Percentiles rank a stretch among this genome's conserved stretches.
These are phyloP conservation scores for Drosophila niveifrons DNA, from an alignment of 2,888 invertebrate species.

Conservation along the genomic window DNA sequence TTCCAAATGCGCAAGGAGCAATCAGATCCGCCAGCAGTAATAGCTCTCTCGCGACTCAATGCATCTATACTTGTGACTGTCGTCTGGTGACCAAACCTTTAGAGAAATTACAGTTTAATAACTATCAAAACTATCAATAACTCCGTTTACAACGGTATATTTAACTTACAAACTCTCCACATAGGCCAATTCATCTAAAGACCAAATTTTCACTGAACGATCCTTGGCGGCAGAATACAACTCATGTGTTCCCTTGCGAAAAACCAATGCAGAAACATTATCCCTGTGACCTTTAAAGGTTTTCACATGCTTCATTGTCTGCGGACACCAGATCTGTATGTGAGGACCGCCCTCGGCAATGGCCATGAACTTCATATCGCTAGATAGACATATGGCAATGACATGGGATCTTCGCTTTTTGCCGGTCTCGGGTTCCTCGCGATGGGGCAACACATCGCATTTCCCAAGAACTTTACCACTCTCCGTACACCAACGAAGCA, in stretches of 20 bases:
- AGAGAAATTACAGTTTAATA: background rate
- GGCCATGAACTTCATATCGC: conserved; percentile 93
- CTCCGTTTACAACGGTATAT: background rate
- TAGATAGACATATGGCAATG: conserved; percentile 90
- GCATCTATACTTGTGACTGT: conserved; percentile 95
- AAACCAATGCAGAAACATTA: conserved; percentile 91
- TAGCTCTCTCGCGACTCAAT: conserved; percentile 92
- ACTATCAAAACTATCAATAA: background rate
- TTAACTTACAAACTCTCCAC: conserved; percentile 92
- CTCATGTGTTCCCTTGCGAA: conserved; percentile 94
- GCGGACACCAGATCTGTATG: conserved; percentile 94
- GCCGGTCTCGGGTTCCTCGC: conserved; percentile 79
- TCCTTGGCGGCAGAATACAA: conserved; percentile 93
- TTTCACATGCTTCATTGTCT: conserved; percentile 91
- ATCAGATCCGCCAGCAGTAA: conserved; percentile 96
- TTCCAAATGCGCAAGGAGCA: conserved; percentile 97
- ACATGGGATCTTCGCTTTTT: conserved; percentile 86
- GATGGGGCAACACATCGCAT: conserved; percentile 85
- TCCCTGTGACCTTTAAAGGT: conserved; percentile 93
- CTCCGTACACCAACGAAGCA: conserved; percentile 93
- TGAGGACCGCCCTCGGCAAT: conserved; percentile 89
- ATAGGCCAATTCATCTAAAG: conserved; percentile 97
- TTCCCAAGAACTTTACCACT: conserved; percentile 88
- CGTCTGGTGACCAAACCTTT: conserved; percentile 94
- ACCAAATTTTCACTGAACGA: conserved; percentile 96